Base-by-base conservation (phyloP, 2,113 vertebrate genomes). In the Gasterosteus aculeatus region DNA sequence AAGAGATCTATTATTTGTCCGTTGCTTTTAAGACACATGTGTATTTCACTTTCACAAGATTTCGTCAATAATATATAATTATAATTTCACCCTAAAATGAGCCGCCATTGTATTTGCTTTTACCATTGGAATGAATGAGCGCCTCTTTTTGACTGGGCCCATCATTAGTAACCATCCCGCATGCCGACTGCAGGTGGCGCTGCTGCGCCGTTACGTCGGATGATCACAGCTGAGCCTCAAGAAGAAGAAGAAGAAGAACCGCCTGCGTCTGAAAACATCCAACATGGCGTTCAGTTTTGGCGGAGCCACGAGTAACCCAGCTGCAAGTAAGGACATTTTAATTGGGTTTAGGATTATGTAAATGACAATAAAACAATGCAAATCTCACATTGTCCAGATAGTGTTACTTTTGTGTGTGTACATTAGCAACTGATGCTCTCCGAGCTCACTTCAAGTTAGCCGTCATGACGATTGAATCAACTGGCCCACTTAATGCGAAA, bases 231-330 rank as follows among this genome's bases (percentile, higher is more conserved):
- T 3, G 12, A 0, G 0, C 0, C 4, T 10, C 49, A 19, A 5
- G 3, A 47, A 47, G 58, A 18, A 72, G 64, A 69, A 69, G 47
- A 70, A 71, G 15, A 54, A 31, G 12, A 54, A 29, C 53, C 8
- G 14, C 29, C 14, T 31, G 51, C 54, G 9, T 5, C 2, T 0
- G 56, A 68, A 33, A 57, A 57, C 74, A 56, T 54, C 39, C 85
- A 93, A 83, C 83, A 95, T 95, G 95, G 94, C 95, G 93, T 95
- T 95, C 77, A 95, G 78, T 87, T 94, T 95, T 82, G 93, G 94
- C 88, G 91, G 89, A 51, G 90, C 84, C 9, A 14, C 91, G 33
- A 26, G 85, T 1, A 93, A 86, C 74, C 54, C 89, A 38, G 87
- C 91, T 3, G 71, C 92, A 83, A 87, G 94, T 95, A 92, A 71